These are phyloP conservation scores for Eupithecia inturbata DNA, from an alignment of 2,888 invertebrate genomes.

Conservation along the genomic window DNA sequence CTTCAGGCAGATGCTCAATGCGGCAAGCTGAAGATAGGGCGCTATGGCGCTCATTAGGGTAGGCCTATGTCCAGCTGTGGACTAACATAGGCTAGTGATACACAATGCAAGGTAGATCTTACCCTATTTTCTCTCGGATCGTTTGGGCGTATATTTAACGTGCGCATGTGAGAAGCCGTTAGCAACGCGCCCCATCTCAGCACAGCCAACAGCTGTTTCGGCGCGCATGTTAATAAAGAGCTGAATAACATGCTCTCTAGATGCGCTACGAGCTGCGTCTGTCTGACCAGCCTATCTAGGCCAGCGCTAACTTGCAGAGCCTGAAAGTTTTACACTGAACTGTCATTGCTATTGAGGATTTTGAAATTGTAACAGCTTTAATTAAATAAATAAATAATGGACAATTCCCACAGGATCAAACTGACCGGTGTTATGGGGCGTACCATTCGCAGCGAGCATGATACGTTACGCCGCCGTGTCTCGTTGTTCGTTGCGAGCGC, in stretches of 20 bases:
- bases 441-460: too few species aligned
- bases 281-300: constrained; percentile 90
- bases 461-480: too few species aligned
- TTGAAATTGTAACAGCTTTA: neutral
- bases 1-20: too few species aligned
- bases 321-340: constrained; percentile 60
- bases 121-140: constrained; percentile 91
- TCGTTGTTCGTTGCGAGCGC: too few species aligned
- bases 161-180: constrained; percentile 89
- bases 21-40: too few species aligned
- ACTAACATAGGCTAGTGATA: too few species aligned
- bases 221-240: constrained; percentile 87
- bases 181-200: constrained; percentile 89
- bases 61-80: too few species aligned
- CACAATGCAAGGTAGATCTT: constrained; percentile 25
- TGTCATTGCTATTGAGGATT: neutral
- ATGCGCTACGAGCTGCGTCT: constrained; percentile 92
- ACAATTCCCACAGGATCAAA: too few species aligned
- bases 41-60: too few species aligned
- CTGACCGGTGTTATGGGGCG: too few species aligned
- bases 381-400: too few species aligned
- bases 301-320: constrained; percentile 92
- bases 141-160: constrained; percentile 91
- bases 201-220: constrained; percentile 85
- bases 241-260: constrained; percentile 93